A percentile compares a stretch with the other conserved stretches of the same genome.
phyloP scores from a whole-genome alignment of 2,113 vertebrate species.

The Poeciliopsis turrubarensis region DNA sequence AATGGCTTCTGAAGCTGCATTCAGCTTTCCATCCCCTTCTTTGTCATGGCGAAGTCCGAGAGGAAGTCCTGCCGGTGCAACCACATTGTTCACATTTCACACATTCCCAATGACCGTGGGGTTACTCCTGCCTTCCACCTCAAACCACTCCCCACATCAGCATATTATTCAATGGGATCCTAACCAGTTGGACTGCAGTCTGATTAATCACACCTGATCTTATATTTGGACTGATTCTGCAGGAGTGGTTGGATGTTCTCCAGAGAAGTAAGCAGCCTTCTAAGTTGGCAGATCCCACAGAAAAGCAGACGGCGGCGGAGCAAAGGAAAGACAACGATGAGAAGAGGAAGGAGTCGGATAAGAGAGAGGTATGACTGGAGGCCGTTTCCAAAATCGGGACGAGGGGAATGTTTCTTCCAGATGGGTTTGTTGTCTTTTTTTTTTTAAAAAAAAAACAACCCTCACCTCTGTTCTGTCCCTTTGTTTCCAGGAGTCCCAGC shows the following conservation, averaged over 20 bases:
- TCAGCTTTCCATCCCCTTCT: background rate
- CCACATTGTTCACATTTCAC: background rate
- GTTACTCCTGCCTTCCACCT: background rate
- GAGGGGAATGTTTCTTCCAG: background rate
- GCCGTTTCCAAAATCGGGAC: background rate
- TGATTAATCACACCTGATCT: too few species aligned
- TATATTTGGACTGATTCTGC: constrained; percentile 3
- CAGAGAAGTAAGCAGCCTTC: constrained; percentile 46
- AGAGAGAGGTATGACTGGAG: constrained; percentile 19
- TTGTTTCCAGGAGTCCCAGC: constrained; percentile 9
- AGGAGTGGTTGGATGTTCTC: constrained; percentile 62
- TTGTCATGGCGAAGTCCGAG: background rate
- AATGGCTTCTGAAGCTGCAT: too few species aligned
- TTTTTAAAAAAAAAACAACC: background rate
- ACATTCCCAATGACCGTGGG: background rate
- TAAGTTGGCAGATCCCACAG: background rate
- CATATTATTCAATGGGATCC: too few species aligned
- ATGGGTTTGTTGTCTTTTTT: background rate
- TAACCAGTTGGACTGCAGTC: too few species aligned
- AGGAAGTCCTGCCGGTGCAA: background rate
- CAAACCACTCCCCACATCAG: background rate
- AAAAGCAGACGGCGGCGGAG: background rate
- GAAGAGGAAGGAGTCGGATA: constrained; percentile 6
- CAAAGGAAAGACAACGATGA: constrained; percentile 8
- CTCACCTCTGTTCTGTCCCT: background rate